Evolutionary conservation across 2,113 vertebrate genomes (phyloP).

Genomic region (Dendrocopos noguchii): DNA sequence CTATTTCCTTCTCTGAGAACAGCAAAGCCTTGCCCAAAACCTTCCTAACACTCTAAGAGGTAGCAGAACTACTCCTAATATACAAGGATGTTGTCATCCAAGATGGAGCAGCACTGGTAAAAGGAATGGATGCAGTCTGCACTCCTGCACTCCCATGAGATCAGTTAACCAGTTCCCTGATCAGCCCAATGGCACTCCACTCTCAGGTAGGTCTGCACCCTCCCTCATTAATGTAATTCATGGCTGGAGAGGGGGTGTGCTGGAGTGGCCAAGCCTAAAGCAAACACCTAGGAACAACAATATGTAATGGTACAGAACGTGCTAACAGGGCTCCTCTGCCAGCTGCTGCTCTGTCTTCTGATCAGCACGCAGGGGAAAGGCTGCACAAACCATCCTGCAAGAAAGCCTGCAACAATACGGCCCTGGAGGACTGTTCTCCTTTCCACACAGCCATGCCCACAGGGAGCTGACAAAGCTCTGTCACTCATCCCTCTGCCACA

Average conservation of each 20-base stretch:
- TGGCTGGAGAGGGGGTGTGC: neutral
- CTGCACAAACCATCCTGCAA: neutral
- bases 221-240: neutral
- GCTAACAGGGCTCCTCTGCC: fast-evolving
- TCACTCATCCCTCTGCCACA: neutral
- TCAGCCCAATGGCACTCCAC: neutral
- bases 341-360: neutral
- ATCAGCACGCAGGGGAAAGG: neutral
- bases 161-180: neutral
- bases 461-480: neutral
- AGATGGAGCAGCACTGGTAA: neutral
- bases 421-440: neutral
- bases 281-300: neutral
- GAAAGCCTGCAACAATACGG: neutral
- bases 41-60: neutral
- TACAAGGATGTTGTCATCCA: neutral
- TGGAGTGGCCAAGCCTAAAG: neutral
- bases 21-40: neutral
- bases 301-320: neutral
- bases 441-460: neutral
- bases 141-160: neutral
- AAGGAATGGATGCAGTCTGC: neutral
- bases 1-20: neutral
- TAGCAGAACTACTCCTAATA: neutral
- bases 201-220: neutral